These are phyloP conservation scores for Ylistrum balloti DNA, from an alignment of 1,140 invertebrate genomes.

Conservation along the genomic window DNA sequence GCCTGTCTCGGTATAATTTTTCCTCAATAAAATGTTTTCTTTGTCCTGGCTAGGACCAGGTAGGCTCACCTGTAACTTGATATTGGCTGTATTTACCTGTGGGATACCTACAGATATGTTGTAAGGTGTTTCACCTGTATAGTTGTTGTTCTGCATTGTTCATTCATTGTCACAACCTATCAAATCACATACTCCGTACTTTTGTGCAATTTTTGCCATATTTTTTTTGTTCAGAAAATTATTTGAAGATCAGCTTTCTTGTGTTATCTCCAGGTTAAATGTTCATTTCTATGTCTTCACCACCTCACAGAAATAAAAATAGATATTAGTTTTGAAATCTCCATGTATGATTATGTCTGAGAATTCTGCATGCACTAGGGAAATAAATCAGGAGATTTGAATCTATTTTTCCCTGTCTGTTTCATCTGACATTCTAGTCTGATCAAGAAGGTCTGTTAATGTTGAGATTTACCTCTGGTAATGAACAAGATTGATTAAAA, in stretches of 20 bases:
- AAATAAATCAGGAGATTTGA: not conserved
- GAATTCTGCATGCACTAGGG: not conserved
- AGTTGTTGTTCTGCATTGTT: not conserved
- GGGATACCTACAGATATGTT: not conserved
- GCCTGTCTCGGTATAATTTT: conserved; percentile 13
- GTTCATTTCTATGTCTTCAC: no score
- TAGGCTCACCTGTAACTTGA: conserved; percentile 19
- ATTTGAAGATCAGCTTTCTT: no score
- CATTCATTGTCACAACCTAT: not conserved
- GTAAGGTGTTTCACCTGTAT: not conserved
- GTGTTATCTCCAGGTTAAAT: no score
- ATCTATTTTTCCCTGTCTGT: not conserved
- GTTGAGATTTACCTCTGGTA: not conserved
- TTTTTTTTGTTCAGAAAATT: no score
- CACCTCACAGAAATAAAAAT: no score
- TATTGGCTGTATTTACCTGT: not conserved
- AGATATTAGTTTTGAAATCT: not conserved
- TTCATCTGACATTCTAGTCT: not conserved
- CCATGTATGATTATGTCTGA: no score
- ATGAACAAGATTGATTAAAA: not conserved
- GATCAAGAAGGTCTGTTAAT: not conserved
- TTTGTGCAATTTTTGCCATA: not conserved
- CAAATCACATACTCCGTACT: not conserved
- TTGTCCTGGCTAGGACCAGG: conserved; percentile 13
- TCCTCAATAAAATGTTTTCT: conserved; percentile 39